These are phyloP conservation scores for Drosophila tanythrix DNA, from an alignment of 2,888 invertebrate species.

Conservation along the genomic window DNA sequence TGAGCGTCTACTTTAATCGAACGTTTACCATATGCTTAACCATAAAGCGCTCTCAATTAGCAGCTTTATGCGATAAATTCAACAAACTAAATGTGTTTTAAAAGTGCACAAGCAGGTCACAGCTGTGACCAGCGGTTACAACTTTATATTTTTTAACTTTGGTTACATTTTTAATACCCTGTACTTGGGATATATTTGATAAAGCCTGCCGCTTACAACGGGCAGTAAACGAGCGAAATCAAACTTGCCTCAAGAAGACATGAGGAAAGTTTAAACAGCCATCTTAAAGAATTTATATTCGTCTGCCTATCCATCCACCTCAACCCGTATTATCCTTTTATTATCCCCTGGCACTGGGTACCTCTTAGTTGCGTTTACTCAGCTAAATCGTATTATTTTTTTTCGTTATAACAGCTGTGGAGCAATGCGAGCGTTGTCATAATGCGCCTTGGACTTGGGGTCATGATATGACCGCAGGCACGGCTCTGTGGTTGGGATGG, in stretches of 20 bases:
- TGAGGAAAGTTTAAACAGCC: not conserved
- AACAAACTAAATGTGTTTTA: conserved; percentile 30
- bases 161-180: conserved; percentile 10
- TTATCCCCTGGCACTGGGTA: not conserved
- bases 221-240: not conserved
- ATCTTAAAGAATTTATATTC: not conserved
- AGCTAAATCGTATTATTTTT: conserved; percentile 7
- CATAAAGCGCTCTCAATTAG: not conserved
- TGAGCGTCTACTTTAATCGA: not conserved
- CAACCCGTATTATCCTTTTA: not conserved
- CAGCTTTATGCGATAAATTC: conserved; percentile 13
- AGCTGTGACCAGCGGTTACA: conserved; percentile 53
- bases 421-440: conserved; percentile 56
- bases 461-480: conserved; percentile 38
- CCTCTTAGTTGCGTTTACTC: not conserved
- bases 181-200: not conserved
- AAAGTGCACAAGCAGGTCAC: conserved; percentile 59
- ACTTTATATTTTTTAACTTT: conserved; percentile 26
- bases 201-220: no score
- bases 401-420: conserved; percentile 17
- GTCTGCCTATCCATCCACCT: not conserved
- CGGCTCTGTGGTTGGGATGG: conserved; percentile 9
- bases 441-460: conserved; percentile 70
- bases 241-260: not conserved
- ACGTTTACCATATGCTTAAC: not conserved